phyloP scores from a whole-genome alignment of 2,113 vertebrate species.

The Poicephalus gulielmi region DNA sequence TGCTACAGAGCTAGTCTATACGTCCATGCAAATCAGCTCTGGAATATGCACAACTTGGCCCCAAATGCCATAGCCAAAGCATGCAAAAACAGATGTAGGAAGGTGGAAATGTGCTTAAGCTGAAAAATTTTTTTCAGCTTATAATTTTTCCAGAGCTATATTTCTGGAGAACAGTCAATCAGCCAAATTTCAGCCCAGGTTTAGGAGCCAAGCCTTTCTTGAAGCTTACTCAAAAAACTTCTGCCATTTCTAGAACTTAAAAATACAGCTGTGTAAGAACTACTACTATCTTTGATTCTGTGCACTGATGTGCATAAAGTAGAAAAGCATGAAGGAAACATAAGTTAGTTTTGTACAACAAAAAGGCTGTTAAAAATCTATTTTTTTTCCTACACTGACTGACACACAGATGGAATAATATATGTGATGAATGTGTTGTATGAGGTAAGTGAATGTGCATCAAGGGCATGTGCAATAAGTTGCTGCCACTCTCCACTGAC shows the following conservation, averaged over 20 bases:
- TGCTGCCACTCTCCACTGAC: neutral
- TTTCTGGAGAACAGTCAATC: slow-evolving; percentile 19
- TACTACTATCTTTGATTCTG: neutral
- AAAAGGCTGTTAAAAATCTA: neutral
- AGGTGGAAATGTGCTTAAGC: slow-evolving; percentile 52
- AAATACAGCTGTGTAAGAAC: neutral
- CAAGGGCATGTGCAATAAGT: neutral
- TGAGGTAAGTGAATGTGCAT: neutral
- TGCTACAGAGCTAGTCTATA: neutral
- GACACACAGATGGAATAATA: neutral
- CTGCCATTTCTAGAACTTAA: neutral
- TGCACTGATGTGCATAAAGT: fast-evolving
- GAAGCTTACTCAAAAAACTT: neutral
- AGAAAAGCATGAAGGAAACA: neutral
- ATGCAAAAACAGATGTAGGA: slow-evolving; percentile 42
- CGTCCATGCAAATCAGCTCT: neutral
- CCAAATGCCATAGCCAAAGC: neutral
- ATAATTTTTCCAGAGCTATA: slow-evolving; percentile 41
- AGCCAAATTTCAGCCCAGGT: neutral
- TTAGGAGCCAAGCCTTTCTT: slow-evolving; percentile 20
- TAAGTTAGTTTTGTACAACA: neutral
- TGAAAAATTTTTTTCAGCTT: slow-evolving; percentile 24
- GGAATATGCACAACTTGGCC: neutral
- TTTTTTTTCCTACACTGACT: neutral
- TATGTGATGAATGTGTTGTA: neutral